Conservation (phyloP, 2,113 vertebrate species). For the Proteles cristata region DNA sequence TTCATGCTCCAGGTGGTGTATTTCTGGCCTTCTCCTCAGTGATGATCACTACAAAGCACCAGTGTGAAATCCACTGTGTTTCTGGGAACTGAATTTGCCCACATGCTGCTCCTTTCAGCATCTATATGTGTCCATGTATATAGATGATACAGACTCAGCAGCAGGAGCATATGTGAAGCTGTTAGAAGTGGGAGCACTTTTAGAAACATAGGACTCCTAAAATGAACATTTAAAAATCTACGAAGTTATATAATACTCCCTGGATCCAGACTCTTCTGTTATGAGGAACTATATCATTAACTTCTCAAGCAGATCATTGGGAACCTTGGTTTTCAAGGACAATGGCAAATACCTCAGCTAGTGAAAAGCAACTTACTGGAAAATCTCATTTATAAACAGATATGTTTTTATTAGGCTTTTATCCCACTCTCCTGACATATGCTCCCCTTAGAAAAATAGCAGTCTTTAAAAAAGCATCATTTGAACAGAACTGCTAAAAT, state of each 20-base stretch:
- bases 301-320: conserved; percentile 56
- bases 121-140: not conserved
- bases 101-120: not conserved
- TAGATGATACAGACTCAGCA: not conserved
- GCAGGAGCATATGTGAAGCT: not conserved
- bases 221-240: conserved; percentile 43
- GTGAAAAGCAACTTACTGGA: conserved; percentile 80
- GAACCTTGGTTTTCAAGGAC: conserved; percentile 77
- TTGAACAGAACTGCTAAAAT: conserved; percentile 70
- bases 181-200: not conserved
- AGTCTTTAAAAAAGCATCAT: conserved; percentile 70
- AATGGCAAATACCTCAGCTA: conserved; percentile 56
- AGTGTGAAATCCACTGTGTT: not conserved
- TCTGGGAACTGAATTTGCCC: not conserved
- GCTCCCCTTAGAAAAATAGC: conserved; percentile 74
- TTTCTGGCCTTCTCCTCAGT: not conserved
- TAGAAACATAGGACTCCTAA: conserved; percentile 8
- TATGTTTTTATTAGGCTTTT: conserved; percentile 82
- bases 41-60: not conserved
- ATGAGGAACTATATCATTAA: conserved; percentile 52
- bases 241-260: conserved; percentile 34
- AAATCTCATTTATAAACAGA: conserved; percentile 82
- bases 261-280: conserved; percentile 35
- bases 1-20: not conserved
- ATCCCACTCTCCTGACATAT: conserved; percentile 71